These are phyloP conservation scores for Caenorhabditis sp. DNA, from an alignment of 2,888 invertebrate species.

Conservation along the genomic window DNA sequence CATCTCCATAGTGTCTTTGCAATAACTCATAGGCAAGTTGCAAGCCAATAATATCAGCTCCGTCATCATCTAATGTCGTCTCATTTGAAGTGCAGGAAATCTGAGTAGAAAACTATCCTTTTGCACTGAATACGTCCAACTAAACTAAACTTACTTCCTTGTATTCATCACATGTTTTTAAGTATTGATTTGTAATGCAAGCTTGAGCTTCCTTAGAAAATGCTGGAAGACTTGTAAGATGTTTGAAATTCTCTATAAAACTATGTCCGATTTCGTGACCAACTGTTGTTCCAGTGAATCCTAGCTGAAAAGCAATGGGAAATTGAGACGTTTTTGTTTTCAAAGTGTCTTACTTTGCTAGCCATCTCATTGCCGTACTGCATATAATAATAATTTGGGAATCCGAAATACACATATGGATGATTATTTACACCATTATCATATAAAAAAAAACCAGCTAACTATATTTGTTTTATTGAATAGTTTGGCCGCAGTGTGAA, in stretches of 20 bases:
- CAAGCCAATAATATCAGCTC: conserved; percentile 24
- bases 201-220: conserved; percentile 21
- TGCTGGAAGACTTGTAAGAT: too few relatives aligned
- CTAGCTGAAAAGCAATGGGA: conserved; percentile 13
- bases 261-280: conserved; percentile 38
- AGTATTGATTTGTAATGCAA: conserved; percentile 26
- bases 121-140: background rate
- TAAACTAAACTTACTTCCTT: conserved; percentile 12
- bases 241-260: conserved; percentile 13
- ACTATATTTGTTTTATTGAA: background rate
- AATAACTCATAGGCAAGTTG: conserved; percentile 16
- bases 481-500: background rate
- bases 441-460: background rate
- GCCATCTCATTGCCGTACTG: background rate
- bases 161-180: conserved; percentile 21
- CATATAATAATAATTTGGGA: conserved; percentile 3
- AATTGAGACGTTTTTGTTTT: background rate
- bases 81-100: too few relatives aligned
- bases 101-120: too few relatives aligned
- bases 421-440: background rate
- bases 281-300: conserved; percentile 16
- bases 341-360: background rate
- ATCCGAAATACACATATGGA: background rate
- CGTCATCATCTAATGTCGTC: conserved; percentile 24
- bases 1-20: background rate